These are phyloP conservation scores for Polylopha cassiicola DNA, from an alignment of 2,888 invertebrate genomes.

Conservation along the genomic window DNA sequence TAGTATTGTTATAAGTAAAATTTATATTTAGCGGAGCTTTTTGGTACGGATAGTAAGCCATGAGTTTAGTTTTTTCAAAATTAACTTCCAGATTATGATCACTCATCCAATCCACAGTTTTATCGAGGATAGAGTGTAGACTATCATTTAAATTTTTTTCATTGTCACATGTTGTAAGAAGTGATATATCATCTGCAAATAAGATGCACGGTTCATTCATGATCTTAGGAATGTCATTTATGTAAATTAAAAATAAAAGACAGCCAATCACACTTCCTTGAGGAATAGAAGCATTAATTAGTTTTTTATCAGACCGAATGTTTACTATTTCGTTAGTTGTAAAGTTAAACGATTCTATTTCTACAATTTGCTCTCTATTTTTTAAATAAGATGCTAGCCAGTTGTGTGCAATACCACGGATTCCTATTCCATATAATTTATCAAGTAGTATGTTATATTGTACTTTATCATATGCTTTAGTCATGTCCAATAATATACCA, in stretches of 20 bases:
- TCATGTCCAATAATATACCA: slow-evolving; percentile 26
- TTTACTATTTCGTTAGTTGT: neutral
- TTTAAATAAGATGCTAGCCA: slow-evolving; percentile 23
- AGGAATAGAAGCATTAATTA: slow-evolving; percentile 16
- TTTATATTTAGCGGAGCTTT: slow-evolving; percentile 9
- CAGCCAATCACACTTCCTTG: too few species aligned
- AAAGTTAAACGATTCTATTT: too few species aligned
- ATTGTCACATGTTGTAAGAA: slow-evolving; percentile 11
- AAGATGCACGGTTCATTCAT: slow-evolving; percentile 7
- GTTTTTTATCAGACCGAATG: neutral
- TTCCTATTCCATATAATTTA: slow-evolving; percentile 21
- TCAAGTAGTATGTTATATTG: slow-evolving; percentile 17
- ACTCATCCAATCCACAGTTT: slow-evolving; percentile 15
- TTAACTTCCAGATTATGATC: slow-evolving; percentile 22
- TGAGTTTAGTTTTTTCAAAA: slow-evolving; percentile 17
- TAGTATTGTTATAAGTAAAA: slow-evolving; percentile 6
- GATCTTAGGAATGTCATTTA: slow-evolving; percentile 20
- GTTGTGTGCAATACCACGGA: slow-evolving; percentile 20
- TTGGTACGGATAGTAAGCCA: slow-evolving; percentile 1
- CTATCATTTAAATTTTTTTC: slow-evolving; percentile 4
- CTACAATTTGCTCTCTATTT: slow-evolving; percentile 19
- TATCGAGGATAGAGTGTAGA: slow-evolving; percentile 6
- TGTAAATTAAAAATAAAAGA: slow-evolving; percentile 11
- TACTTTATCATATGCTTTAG: slow-evolving; percentile 27
- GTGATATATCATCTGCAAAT: slow-evolving; percentile 21